Evolutionary conservation across 2,888 invertebrate genomes (phyloP), one percentile per base, ranked within the genome.

Genomic region (Spatulosminthurus flaviceps): DNA sequence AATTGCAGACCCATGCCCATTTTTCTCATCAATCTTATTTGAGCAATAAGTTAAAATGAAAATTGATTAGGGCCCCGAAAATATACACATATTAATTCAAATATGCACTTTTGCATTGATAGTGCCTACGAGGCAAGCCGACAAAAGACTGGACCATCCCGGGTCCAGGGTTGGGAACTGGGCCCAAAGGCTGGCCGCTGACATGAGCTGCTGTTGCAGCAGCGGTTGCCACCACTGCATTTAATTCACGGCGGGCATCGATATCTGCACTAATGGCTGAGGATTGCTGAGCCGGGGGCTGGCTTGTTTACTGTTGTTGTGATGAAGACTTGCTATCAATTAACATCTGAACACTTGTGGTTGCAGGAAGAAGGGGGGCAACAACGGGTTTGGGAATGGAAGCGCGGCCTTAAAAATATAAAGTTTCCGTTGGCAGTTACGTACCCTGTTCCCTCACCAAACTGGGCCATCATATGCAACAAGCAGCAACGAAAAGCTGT

Each of bases 121-220:
- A n/a, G 60, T 19, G 11, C 84, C 80, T 80, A 85, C 85, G 84
- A 42, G 82, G 82, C 81, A 85, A 80, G 79, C 83, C 83, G 9
- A 75, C 64, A 81, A 84, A 84, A 24, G 80, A 74, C 42, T 67
- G 77, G n/a, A 43, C 77, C 69, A 71, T 71, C n/a, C 70, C 71
- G 60, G 42, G 28, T 66, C 42, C 28, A 51, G 75, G 69, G 13
- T 66, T 51, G 61, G 72, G 60, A 43, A 78, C 70, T 67, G 72
- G 80, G 4, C 77, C 79, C 9, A 73, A 64, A 41, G 71, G 79
- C 22, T 51, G 77, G 29, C 61, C 43, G 34, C n/a, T 16, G 13
- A 51, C 51, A 22, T 34, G 24, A 26, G 69, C 67, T 19, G 69
- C 77, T 4, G 29, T 42, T 13, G 77, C 43, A n/a, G 64, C 60